Conservation (phyloP, 2,797 vertebrate genomes). For the Semotilus atromaculatus region DNA sequence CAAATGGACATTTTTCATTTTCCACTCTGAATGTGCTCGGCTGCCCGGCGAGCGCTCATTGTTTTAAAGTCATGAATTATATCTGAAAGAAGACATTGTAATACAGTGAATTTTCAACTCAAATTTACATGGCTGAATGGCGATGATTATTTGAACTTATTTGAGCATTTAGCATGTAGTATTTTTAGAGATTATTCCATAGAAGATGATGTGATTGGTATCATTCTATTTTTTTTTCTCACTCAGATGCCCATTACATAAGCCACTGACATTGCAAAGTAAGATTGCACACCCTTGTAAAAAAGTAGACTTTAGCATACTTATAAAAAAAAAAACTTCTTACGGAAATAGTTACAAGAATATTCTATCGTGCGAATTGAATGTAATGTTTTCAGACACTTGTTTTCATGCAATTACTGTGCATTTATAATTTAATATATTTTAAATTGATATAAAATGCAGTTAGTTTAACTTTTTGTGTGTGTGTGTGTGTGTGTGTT, state of each 20-base stretch:
- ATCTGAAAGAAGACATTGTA: background rate
- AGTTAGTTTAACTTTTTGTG: background rate
- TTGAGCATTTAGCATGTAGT: background rate
- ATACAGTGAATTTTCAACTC: background rate
- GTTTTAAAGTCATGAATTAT: slow-evolving; percentile 46
- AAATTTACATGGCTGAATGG: background rate
- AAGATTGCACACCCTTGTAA: background rate
- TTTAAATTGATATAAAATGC: background rate
- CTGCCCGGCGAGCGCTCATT: slow-evolving; percentile 38
- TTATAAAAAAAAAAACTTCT: background rate
- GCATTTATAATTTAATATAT: background rate
- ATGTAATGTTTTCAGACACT: background rate
- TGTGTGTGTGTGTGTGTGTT: too few species aligned
- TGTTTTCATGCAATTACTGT: background rate
- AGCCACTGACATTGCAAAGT: background rate
- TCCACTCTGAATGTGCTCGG: slow-evolving; percentile 16
- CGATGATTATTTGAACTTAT: background rate
- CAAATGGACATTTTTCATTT: slow-evolving; percentile 50
- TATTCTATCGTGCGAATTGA: background rate
- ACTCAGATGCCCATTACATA: background rate
- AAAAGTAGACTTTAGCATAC: background rate
- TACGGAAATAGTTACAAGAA: background rate
- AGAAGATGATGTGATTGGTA: background rate
- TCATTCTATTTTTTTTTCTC: background rate
- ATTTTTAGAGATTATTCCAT: background rate